Base-by-base conservation (phyloP, 2,888 invertebrate species). In the Mythimna impura region DNA sequence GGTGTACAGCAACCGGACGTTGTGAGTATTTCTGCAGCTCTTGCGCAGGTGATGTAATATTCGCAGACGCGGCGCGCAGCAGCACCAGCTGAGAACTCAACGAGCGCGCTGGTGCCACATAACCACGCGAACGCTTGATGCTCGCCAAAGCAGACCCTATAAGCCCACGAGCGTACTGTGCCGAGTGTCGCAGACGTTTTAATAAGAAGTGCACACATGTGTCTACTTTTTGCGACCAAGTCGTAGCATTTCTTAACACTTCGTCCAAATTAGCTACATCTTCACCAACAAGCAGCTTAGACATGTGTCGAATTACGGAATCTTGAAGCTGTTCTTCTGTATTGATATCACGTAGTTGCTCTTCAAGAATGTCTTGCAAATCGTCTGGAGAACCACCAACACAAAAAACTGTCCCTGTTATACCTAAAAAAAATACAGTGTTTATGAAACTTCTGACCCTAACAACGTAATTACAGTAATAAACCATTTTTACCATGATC, bases 111-210 rank as follows among this genome's bases (percentile, higher is more conserved):
- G 72, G 63, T 0, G 55, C 22, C 1, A 63, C 72, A 76, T 89
- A 83, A 2, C 54, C n/a, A 7, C 87, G 83, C 5, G 76, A 82
- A 47, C 88, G 85, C 36, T 71, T 30, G 8, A 92, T 78, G 22
- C 90, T 85, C 6, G 77, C 80, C 72, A 90, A 88, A 1, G 92
- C 90, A 1, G 88, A 70, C 52, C 91, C 87, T 10, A 94, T 87
- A 0, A 90, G 69, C 12, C 85, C 86, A 25, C 87, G 86, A 0
- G 87, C 82, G 74, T 93, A 94, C 74, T 93, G 93, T 7, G 83
- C 76, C 0, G 94, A 91, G 62, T 91, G 86, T 0, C 87, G 69
- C 0, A 91, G 88, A 14, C 78, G 83, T 0, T 88, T 87, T 40
- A 89, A 76, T 20, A 94, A 66, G 3, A 79, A 73, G 0, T 85